Base-by-base conservation (phyloP, 2,888 invertebrate genomes). In the Rotaria macrura region DNA sequence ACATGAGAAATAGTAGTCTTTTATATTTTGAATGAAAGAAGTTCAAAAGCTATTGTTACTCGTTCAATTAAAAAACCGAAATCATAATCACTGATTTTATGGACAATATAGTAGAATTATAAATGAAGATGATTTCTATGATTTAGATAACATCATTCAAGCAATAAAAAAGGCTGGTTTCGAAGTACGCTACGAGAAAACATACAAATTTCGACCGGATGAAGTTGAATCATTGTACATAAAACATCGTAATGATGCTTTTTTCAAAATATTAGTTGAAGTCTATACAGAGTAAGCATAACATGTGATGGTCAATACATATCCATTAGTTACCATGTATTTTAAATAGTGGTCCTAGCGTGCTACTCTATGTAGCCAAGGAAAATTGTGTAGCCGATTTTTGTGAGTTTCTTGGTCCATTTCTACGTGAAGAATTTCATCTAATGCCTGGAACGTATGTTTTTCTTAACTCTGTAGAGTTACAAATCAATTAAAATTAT, bases 381-480 rank as follows among this genome's bases (percentile, higher is more conserved):
- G 74, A 79, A 12, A 79, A 79, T 43, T 38, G 40, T 79, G 74
- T 79, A 7, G 6, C 74, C 40, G 74, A 79, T 79, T 79, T 79
- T 43, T 25, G 23, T 43, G 23, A 38, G 43, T 43, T 43, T 43
- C 20, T 79, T 23, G 74, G 74, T 4, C 74, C 74, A 43, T 79
- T 79, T 79, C n/a, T 14, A 40, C 74, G 74, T 43, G 74, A 79
- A 43, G 74, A 79, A 23, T 79, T 43, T 9, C 40, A 10, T 38
- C 40, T 7, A 79, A 79, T 79, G 74, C 74, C 74, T 23, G 74
- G 74, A 79, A 79, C 74, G 74, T 79, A 79, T 43, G 74, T 25
- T 72, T 38, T n/a, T n/a, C n/a, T n/a, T n/a, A n/a, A n/a, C n/a
- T n/a, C n/a, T n/a, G n/a, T n/a, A n/a, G n/a, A n/a, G n/a, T n/a